Conservation (phyloP, 2,113 vertebrate genomes). For the Gobiocypris rarus region DNA sequence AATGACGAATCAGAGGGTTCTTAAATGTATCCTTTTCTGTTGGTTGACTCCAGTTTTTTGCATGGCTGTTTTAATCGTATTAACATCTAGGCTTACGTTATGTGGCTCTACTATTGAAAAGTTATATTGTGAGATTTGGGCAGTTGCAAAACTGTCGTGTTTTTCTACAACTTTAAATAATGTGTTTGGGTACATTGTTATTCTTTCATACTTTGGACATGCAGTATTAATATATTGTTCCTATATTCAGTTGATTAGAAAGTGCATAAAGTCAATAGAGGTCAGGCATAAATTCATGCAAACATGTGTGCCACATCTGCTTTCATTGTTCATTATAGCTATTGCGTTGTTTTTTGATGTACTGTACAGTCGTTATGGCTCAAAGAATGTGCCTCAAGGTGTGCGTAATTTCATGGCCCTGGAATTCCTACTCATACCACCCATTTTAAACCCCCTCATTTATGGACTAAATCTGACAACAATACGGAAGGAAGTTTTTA, state of each 20-base stretch:
- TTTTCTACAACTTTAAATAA: slow-evolving; percentile 45
- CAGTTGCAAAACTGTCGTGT: slow-evolving; percentile 52
- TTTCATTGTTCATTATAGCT: slow-evolving; percentile 36
- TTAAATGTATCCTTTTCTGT: slow-evolving; percentile 38
- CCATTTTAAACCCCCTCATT: too few relatives aligned
- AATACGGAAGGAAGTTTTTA: too few relatives aligned
- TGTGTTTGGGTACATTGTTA: slow-evolving; percentile 54
- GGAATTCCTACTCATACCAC: too few relatives aligned
- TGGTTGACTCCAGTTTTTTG: slow-evolving; percentile 50
- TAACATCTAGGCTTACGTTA: slow-evolving; percentile 30
- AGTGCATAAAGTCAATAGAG: slow-evolving; percentile 46
- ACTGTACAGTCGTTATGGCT: slow-evolving; percentile 52
- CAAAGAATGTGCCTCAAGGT: slow-evolving; percentile 29
- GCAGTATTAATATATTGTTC: slow-evolving; percentile 49
- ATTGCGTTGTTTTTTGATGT: slow-evolving; percentile 54
- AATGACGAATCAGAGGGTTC: slow-evolving; percentile 51
- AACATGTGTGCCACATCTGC: slow-evolving; percentile 53
- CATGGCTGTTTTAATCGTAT: neutral
- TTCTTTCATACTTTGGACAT: slow-evolving; percentile 47
- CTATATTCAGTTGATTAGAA: slow-evolving; percentile 48
- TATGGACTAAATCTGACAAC: too few relatives aligned
- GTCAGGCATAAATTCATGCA: slow-evolving; percentile 47
- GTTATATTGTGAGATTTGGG: slow-evolving; percentile 56
- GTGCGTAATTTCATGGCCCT: slow-evolving; percentile 49
- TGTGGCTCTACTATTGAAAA: slow-evolving; percentile 57